Conservation (phyloP, 1,140 invertebrate species). For the Drosophila sturtevanti region DNA sequence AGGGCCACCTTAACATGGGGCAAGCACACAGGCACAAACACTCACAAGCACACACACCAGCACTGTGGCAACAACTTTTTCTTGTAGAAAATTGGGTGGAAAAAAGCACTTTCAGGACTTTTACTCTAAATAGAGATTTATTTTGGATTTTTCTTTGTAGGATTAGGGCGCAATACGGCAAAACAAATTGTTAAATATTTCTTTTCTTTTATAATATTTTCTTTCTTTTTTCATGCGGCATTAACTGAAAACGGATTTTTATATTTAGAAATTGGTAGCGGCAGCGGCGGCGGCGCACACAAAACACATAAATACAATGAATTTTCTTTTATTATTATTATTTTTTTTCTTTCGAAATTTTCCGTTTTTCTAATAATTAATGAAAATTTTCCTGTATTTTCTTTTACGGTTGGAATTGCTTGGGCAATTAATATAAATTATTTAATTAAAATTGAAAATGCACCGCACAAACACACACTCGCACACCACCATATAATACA, state of each 20-base stretch:
- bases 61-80: not conserved
- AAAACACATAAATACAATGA: conserved; percentile 26
- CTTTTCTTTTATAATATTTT: conserved; percentile 9
- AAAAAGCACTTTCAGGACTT: conserved; percentile 53
- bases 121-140: conserved; percentile 15
- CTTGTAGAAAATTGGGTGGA: not conserved
- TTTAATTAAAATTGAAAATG: conserved; percentile 43
- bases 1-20: conserved; percentile 65
- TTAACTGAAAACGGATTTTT: conserved; percentile 47
- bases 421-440: conserved; percentile 23
- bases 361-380: conserved; percentile 38
- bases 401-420: conserved; percentile 19
- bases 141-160: conserved; percentile 26
- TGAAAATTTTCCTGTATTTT: conserved; percentile 36
- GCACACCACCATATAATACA: conserved; percentile 6
- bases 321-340: conserved; percentile 39
- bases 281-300: conserved; percentile 24
- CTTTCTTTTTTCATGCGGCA: conserved; percentile 33
- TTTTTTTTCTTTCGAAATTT: conserved; percentile 8
- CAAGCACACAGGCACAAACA: conserved; percentile 11
- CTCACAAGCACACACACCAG: not conserved
- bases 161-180: conserved; percentile 37
- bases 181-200: conserved; percentile 24
- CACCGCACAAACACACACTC: conserved; percentile 33
- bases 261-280: conserved; percentile 61